Conservation (phyloP, 2,113 vertebrate species). For the Hemibagrus wyckioides region DNA sequence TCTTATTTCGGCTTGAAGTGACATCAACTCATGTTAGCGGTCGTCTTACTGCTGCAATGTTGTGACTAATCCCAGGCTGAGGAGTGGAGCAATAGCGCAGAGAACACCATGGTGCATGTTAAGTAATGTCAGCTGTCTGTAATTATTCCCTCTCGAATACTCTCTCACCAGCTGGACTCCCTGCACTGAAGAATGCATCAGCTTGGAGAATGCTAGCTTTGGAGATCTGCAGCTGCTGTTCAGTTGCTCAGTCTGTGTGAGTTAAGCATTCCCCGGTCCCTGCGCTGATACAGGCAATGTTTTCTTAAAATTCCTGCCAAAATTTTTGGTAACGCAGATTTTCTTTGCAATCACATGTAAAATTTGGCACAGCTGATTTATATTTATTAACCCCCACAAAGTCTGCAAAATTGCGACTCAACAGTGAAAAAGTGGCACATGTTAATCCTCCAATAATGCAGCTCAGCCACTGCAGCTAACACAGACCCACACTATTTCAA, state of each 20-base stretch:
- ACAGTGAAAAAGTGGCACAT: too few species aligned
- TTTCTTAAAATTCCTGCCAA: neutral
- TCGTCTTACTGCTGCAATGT: neutral
- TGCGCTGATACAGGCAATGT: neutral
- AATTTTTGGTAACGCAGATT: neutral
- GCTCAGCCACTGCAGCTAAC: neutral
- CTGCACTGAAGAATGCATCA: conserved; percentile 1
- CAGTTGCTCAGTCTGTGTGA: neutral
- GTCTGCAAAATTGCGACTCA: neutral
- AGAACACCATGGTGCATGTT: conserved; percentile 27
- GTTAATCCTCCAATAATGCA: neutral
- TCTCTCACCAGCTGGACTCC: conserved; percentile 19
- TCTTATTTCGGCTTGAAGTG: conserved; percentile 3
- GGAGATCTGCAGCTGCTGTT: neutral
- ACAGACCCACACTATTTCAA: neutral
- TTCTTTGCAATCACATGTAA: neutral
- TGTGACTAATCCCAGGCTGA: conserved; percentile 25
- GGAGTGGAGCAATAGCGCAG: neutral
- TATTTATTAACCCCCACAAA: neutral
- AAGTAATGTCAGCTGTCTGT: conserved; percentile 33
- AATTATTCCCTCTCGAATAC: conserved; percentile 35
- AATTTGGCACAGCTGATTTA: neutral
- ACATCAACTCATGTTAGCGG: neutral
- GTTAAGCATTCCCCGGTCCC: neutral
- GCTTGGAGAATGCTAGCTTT: neutral